A percentile compares a stretch with the other conserved stretches of the same genome.
phyloP scores from a whole-genome alignment of 53 echinoderm and acorn worm species.

The Crossaster papposus region DNA sequence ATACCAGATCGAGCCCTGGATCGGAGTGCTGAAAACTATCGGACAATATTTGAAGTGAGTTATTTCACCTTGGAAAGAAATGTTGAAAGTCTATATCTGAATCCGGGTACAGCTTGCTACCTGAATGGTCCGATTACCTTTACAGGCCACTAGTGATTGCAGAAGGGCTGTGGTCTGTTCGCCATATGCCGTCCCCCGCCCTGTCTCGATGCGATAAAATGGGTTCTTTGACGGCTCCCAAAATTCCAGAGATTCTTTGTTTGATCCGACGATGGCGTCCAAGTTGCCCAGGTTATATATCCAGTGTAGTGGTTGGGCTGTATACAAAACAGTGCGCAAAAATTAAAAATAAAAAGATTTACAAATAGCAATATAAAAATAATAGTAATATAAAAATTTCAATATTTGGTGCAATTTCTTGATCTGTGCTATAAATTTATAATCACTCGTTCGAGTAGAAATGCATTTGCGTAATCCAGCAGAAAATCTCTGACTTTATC shows the following conservation, averaged over 20 bases:
- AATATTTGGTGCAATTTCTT: too few species aligned
- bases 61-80: too few species aligned
- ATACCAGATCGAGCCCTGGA: too few species aligned
- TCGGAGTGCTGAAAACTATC: too few species aligned
- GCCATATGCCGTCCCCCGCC: conserved; percentile 66
- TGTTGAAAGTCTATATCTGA: too few species aligned
- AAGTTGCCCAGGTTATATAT: conserved; percentile 69
- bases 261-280: conserved; percentile 50
- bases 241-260: conserved; percentile 67
- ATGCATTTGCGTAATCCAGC: too few species aligned
- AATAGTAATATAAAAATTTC: not conserved
- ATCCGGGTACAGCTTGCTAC: not conserved
- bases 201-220: conserved; percentile 69
- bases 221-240: conserved; percentile 73
- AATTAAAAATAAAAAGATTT: not conserved
- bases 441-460: too few species aligned
- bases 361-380: too few species aligned
- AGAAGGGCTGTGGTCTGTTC: conserved; percentile 60
- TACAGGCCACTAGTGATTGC: conserved; percentile 64
- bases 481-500: too few species aligned
- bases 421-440: too few species aligned
- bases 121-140: conserved; percentile 40
- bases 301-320: conserved; percentile 80
- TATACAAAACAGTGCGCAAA: not conserved
- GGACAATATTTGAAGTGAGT: too few species aligned